Base-by-base conservation (phyloP, 2,797 vertebrate species). In the Syncerus caffer region DNA sequence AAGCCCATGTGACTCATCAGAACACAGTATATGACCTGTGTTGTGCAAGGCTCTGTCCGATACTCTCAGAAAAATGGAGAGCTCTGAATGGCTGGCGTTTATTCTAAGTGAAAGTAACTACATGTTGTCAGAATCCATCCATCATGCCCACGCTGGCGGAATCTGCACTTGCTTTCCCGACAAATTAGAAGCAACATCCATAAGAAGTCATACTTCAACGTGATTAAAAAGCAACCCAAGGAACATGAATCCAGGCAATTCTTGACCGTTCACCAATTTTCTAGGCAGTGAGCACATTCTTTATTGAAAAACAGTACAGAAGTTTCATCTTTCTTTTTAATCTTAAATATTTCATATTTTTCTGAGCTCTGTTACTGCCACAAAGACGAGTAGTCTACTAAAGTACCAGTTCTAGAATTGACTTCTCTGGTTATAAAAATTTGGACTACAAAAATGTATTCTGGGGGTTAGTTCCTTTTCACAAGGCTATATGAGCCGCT, bases 101-200 rank as follows among this genome's bases (percentile, higher is more conserved):
- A 57, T 15, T 85, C 92, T 62, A 79, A 74, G 29, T 78, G 7
- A 58, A 91, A 89, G 53, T 29, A 96, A 79, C 67, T 31, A 83
- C 42, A 14, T 34, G 0, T 4, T 74, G 74, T 94, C 90, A 90
- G 86, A 85, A 87, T 9, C 45, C 93, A 88, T 93, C 92, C 21
- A 78, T 93, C 93, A 74, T 5, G 10, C 29, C 71, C 57, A 71
- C 1, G 78, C n/a, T 78, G 67, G 86, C 55, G 85, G 34, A 4
- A 17, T 87, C 86, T 74, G 71, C 29, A 51, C 64, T 64, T n/a
- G 50, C 83, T 62, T 89, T 94, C 42, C 64, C 93, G 89, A 95
- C 85, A 95, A 97, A 97, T 96, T 84, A 93, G 90, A 97, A 93
- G 83, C 76, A 85, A 74, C 86, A 76, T 80, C 79, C 29, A 0